Base-by-base conservation (phyloP, 2,888 invertebrate genomes). In the Drosophila longiperda region DNA sequence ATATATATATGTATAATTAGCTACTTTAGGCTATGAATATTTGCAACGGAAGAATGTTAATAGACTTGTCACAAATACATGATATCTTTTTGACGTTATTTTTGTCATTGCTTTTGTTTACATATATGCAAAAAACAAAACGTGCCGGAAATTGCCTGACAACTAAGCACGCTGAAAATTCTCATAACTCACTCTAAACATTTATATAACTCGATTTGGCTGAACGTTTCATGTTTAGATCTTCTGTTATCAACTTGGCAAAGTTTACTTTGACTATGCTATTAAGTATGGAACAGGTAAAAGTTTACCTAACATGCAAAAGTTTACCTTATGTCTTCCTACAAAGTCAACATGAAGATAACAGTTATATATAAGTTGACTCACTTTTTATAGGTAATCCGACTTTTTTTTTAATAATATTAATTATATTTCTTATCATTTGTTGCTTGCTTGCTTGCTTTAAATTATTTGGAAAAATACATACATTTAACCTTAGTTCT, bases 91-190 rank as follows among this genome's bases (percentile, higher is more conserved):
- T 62, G 29, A 23, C 62, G 38, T 49, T 63, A n/a, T 17, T 64
- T 45, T 38, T 59, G 42, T 48, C 48, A 29, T 32, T 53, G 61
- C 50, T 59, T 64, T 62, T 72, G 59, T 55, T 75, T 49, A 34
- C 54, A 58, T 52, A 59, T 66, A 61, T 80, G 80, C 65, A 70
- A 75, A 75, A 82, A 87, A 82, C 45, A 26, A 55, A 55, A 38
- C 89, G 87, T 87, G 85, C 90, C 90, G 90, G 89, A 86, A 87
- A 82, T 89, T 75, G 84, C 78, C 75, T 73, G 85, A 89, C 77
- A 74, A 38, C 64, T 23, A 49, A 73, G 59, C 48, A 69, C 52
- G 69, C 61, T 72, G 48, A 78, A 73, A 75, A 83, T 73, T 75
- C 75, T 58, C 82, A 73, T 68, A 78, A 76, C 64, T 76, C 64